Conservation (phyloP, 23 tunicate species). For the Oikopleura vanhoeffeni region DNA sequence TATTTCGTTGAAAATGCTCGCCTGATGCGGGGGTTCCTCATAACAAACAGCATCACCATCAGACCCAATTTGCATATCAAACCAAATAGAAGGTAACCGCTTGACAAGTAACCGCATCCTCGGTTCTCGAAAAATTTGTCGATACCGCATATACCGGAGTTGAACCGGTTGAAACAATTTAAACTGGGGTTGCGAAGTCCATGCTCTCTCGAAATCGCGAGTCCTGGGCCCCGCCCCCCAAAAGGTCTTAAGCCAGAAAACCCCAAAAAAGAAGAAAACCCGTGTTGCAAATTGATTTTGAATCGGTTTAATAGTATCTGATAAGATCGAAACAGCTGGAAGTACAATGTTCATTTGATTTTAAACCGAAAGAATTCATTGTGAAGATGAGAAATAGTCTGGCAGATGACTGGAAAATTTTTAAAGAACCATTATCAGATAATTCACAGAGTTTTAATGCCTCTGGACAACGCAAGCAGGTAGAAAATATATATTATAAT, state of each 20-base stretch:
- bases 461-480: not conserved
- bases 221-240: not conserved
- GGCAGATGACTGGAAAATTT: not conserved
- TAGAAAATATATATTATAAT: not conserved
- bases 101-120: not conserved
- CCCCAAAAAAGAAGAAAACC: not conserved
- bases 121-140: not conserved
- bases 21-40: not conserved
- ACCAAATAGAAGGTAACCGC: too few relatives aligned
- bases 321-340: not conserved
- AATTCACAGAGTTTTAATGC: not conserved
- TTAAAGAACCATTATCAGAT: not conserved
- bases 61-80: too few relatives aligned
- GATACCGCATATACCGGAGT: not conserved
- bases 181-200: not conserved
- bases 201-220: not conserved
- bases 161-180: not conserved
- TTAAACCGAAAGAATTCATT: not conserved
- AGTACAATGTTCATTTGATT: not conserved
- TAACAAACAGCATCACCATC: too few relatives aligned
- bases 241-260: not conserved
- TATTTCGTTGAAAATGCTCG: not conserved
- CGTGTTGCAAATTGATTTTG: not conserved
- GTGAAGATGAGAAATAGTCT: not conserved
- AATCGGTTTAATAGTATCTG: not conserved